Conservation (phyloP, 2,888 invertebrate species). For the Spilosoma lubricipeda region DNA sequence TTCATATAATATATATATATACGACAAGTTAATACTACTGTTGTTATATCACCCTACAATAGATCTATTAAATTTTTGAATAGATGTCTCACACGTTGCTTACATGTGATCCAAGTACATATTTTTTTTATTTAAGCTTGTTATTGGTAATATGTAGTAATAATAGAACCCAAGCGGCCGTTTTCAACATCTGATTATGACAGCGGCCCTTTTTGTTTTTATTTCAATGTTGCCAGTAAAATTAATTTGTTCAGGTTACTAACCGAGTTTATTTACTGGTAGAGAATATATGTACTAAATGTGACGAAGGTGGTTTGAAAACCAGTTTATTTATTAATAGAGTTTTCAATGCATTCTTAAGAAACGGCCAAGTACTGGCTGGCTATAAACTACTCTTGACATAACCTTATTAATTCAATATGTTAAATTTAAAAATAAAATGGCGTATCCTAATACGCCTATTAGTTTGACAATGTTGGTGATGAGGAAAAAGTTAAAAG, state of each 20-base stretch:
- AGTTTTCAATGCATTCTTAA: slow-evolving; percentile 20
- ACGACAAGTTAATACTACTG: slow-evolving; percentile 10
- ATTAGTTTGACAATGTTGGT: slow-evolving; percentile 41
- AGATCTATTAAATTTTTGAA: slow-evolving; percentile 46
- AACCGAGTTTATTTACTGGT: slow-evolving; percentile 47
- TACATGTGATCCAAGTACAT: slow-evolving; percentile 42
- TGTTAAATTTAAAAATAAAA: background rate
- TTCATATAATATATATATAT: background rate
- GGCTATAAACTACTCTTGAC: slow-evolving; percentile 32
- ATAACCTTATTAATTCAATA: slow-evolving; percentile 6
- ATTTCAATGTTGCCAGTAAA: slow-evolving; percentile 50
- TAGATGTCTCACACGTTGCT: slow-evolving; percentile 47
- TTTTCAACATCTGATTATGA: background rate
- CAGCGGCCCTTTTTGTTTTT: slow-evolving; percentile 9
- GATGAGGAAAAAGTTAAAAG: slow-evolving; percentile 37
- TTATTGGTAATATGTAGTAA: slow-evolving; percentile 49
- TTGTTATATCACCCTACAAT: slow-evolving; percentile 30
- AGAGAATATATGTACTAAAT: slow-evolving; percentile 23
- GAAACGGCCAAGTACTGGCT: slow-evolving; percentile 8
- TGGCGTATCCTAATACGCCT: background rate
- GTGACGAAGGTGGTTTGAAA: slow-evolving; percentile 6
- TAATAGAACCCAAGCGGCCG: slow-evolving; percentile 16
- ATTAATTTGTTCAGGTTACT: slow-evolving; percentile 44
- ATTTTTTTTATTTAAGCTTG: slow-evolving; percentile 34
- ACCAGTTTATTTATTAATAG: slow-evolving; percentile 29